phyloP scores from a whole-genome alignment of 2,113 vertebrate species.

The Pipa parva region DNA sequence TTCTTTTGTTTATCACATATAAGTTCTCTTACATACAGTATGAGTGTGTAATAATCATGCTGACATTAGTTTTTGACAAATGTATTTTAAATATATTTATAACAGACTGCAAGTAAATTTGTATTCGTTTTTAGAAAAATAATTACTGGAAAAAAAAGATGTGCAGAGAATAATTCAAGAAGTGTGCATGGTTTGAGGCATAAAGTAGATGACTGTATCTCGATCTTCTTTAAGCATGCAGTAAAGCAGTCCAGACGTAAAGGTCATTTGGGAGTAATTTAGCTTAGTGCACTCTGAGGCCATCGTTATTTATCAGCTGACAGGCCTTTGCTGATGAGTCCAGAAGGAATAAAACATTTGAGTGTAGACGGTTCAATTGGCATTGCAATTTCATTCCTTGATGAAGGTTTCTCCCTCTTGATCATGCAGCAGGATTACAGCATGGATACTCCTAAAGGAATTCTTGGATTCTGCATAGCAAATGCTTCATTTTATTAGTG shows the following conservation, averaged over 20 bases:
- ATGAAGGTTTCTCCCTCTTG: constrained; percentile 36
- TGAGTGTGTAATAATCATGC: too few relatives aligned
- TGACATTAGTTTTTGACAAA: too few relatives aligned
- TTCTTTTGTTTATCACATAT: too few relatives aligned
- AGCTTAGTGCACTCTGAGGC: constrained; percentile 27
- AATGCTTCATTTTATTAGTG: constrained; percentile 15
- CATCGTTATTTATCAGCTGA: constrained; percentile 30
- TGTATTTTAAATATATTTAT: too few relatives aligned
- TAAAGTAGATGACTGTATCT: constrained; percentile 39
- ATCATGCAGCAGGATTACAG: constrained; percentile 20
- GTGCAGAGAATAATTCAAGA: too few relatives aligned
- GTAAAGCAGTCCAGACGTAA: constrained; percentile 20
- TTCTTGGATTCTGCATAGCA: constrained; percentile 12
- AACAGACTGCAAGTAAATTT: too few relatives aligned
- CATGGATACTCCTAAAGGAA: constrained; percentile 29
- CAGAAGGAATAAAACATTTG: constrained; percentile 29
- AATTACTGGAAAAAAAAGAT: too few relatives aligned
- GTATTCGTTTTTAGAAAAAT: too few relatives aligned
- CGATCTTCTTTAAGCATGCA: constrained; percentile 35
- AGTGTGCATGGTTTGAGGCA: too few relatives aligned
- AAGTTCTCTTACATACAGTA: too few relatives aligned
- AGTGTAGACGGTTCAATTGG: constrained; percentile 31
- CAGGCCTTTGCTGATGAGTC: constrained; percentile 20
- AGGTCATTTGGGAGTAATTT: constrained; percentile 49
- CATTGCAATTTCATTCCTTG: constrained; percentile 25